A percentile compares a stretch with the other conserved stretches of the same genome.
phyloP scores from a whole-genome alignment of 1,140 invertebrate species.

The Plodia interpunctella region DNA sequence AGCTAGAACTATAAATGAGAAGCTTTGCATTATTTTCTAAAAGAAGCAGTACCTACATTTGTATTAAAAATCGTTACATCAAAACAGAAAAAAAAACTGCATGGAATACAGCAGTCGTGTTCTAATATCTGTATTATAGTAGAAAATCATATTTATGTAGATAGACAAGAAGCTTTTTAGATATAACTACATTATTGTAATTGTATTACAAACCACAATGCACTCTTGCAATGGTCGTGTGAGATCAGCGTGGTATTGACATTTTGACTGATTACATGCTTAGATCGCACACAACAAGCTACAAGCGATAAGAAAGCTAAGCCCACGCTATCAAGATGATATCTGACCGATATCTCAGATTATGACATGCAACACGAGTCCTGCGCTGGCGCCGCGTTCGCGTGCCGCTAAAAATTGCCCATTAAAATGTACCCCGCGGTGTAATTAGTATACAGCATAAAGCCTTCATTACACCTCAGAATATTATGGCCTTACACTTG shows the following conservation, averaged over 20 bases:
- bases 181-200: too few species aligned
- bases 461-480: slow-evolving; percentile 23
- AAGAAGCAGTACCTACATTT: too few species aligned
- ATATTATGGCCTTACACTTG: not conserved
- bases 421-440: slow-evolving; percentile 62
- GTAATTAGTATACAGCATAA: slow-evolving; percentile 53
- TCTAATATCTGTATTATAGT: too few species aligned
- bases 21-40: too few species aligned
- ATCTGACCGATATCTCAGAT: not conserved
- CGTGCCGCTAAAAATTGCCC: slow-evolving; percentile 61
- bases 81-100: too few species aligned
- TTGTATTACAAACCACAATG: not conserved
- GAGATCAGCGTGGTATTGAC: not conserved
- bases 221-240: not conserved
- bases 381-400: slow-evolving; percentile 34
- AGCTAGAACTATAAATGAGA: too few species aligned
- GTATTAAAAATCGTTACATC: too few species aligned
- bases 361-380: slow-evolving; percentile 5
- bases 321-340: not conserved
- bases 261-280: not conserved
- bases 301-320: slow-evolving; percentile 1
- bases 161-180: too few species aligned
- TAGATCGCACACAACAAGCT: not conserved
- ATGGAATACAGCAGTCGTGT: too few species aligned
- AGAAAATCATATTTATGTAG: too few species aligned